Evolutionary conservation across 2,888 invertebrate species (phyloP).

Genomic region (Callimorpha dominula): DNA sequence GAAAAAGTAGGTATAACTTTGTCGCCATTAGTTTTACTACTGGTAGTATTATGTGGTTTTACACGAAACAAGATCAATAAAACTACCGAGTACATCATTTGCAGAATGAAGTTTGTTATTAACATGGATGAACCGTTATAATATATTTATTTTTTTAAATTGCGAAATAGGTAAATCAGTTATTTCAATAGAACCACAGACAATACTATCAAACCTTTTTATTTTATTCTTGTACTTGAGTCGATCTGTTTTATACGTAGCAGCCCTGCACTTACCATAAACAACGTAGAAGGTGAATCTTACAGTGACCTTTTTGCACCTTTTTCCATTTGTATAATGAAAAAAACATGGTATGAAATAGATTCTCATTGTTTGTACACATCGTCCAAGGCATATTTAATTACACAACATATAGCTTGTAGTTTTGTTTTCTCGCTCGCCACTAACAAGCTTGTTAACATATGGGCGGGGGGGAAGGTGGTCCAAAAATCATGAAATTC

Average conservation of each 20-base stretch:
- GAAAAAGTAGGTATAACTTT: neutral
- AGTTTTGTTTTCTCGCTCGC: no score
- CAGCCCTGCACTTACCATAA: conserved; percentile 36
- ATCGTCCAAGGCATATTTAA: neutral
- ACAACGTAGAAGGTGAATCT: conserved; percentile 36
- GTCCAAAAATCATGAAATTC: no score
- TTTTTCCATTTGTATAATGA: conserved; percentile 60
- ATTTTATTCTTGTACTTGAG: conserved; percentile 16
- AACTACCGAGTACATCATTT: conserved; percentile 6
- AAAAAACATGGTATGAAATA: conserved; percentile 48
- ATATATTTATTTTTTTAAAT: neutral
- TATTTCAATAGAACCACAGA: conserved; percentile 9
- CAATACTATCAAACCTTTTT: conserved; percentile 11
- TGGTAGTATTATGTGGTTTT: no score
- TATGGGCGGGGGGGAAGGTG: no score
- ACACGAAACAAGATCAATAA: conserved; percentile 10
- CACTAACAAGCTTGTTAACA: no score
- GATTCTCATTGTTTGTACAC: conserved; percentile 19
- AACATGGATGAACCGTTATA: conserved; percentile 1
- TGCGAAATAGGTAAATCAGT: neutral
- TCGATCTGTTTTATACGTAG: conserved; percentile 19
- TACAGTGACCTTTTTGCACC: conserved; percentile 51
- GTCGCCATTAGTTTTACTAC: conserved; percentile 6
- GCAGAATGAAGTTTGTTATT: conserved; percentile 8
- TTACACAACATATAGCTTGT: neutral